These are phyloP conservation scores for Sebastes diploproa DNA, from an alignment of 2,797 vertebrate genomes.

Conservation along the genomic window DNA sequence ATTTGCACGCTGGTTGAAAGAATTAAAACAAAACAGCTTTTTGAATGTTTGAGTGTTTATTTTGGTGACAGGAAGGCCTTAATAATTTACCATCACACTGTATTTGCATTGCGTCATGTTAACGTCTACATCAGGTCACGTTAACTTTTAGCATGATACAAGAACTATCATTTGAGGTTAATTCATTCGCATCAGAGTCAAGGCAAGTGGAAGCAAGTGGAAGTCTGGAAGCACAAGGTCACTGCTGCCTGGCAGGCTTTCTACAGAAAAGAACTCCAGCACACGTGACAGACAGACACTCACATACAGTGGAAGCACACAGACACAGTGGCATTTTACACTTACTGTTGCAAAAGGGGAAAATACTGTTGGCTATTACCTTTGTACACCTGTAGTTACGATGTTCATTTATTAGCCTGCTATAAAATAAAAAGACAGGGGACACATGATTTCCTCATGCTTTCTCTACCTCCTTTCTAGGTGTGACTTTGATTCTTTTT, in stretches of 20 bases:
- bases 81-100: background rate
- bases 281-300: background rate
- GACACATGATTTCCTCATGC: background rate
- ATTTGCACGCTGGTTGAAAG: too few species aligned
- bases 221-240: background rate
- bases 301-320: background rate
- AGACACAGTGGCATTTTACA: background rate
- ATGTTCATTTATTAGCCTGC: background rate
- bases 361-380: background rate
- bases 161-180: background rate
- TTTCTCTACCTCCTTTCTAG: background rate
- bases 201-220: background rate
- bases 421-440: background rate
- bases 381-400: background rate
- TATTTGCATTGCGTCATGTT: background rate
- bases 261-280: background rate
- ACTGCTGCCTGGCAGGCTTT: background rate
- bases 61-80: background rate
- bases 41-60: background rate
- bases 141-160: background rate
- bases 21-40: background rate
- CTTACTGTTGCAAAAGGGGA: background rate
- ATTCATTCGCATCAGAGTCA: background rate
- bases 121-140: background rate
- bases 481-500: background rate